Evolutionary conservation across 2,888 invertebrate species (phyloP).

Genomic region (Abrostola tripartita): DNA sequence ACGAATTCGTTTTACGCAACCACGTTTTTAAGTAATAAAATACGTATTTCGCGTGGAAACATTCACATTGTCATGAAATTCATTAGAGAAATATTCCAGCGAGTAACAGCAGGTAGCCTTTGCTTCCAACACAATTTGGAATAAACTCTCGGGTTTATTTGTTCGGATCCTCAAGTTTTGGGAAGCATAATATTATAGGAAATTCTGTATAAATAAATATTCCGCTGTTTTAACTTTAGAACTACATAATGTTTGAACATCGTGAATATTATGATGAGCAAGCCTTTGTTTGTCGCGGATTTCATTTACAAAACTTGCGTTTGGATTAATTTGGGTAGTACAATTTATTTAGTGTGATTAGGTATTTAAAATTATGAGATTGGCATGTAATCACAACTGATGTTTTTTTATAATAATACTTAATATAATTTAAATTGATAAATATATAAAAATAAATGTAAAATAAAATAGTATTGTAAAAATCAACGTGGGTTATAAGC

Average conservation of each 20-base stretch:
- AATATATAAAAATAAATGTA: too few relatives aligned
- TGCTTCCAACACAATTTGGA: constrained; percentile 20
- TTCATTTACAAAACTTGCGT: neutral
- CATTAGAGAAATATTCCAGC: constrained; percentile 47
- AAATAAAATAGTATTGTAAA: too few relatives aligned
- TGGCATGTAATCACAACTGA: too few relatives aligned
- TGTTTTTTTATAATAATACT: too few relatives aligned
- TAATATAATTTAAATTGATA: too few relatives aligned
- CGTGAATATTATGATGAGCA: constrained; percentile 20
- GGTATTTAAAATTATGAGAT: too few relatives aligned
- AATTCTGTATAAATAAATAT: constrained; percentile 44
- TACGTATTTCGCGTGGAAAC: constrained; percentile 2
- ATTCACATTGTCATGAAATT: constrained; percentile 22
- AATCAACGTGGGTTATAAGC: neutral
- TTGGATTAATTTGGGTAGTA: neutral
- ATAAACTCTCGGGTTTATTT: constrained; percentile 26
- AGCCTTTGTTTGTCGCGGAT: constrained; percentile 10
- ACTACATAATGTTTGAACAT: constrained; percentile 33
- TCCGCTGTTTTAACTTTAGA: constrained; percentile 29
- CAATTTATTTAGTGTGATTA: too few relatives aligned
- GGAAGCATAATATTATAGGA: constrained; percentile 51
- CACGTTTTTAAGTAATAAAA: neutral
- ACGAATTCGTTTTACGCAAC: neutral
- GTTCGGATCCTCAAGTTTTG: constrained; percentile 32
- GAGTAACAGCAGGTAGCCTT: constrained; percentile 35